Evolutionary conservation across 1,140 invertebrate species (phyloP).

Genomic region (Brachionus calyciflorus): DNA sequence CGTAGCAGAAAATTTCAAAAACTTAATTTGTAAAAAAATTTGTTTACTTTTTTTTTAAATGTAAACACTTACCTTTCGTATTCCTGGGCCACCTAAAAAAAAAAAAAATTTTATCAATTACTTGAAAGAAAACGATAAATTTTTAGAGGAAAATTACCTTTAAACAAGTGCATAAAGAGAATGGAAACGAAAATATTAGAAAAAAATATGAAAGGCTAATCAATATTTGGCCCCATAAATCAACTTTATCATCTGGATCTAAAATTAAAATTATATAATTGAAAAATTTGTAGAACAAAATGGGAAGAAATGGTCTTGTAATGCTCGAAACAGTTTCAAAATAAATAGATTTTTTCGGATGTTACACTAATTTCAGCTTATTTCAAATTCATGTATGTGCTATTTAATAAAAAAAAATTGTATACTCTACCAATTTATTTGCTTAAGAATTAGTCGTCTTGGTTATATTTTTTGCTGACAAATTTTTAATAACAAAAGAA

Average conservation of each 20-base stretch:
- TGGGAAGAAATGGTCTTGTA: no score
- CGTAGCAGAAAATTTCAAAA: no score
- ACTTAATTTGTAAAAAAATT: neutral
- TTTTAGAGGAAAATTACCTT: neutral
- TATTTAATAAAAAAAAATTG: no score
- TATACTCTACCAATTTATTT: no score
- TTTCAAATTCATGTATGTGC: no score
- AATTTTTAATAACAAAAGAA: no score
- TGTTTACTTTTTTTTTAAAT: no score
- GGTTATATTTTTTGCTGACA: no score
- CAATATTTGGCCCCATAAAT: constrained; percentile 26
- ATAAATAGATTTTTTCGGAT: no score
- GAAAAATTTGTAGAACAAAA: neutral
- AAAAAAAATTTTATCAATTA: neutral
- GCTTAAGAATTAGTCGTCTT: no score
- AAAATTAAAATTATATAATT: neutral
- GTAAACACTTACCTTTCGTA: constrained; percentile 51
- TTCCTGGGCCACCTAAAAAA: constrained; percentile 55
- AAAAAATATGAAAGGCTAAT: constrained; percentile 21
- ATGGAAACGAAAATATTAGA: constrained; percentile 33
- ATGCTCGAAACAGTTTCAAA: no score
- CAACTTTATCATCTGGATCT: constrained; percentile 36
- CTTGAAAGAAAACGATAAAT: neutral
- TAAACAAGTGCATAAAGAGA: constrained; percentile 37
- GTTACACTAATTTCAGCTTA: no score